Percentiles rank a stretch among this genome's conserved stretches.
Evolutionary conservation across 2,888 invertebrate genomes (phyloP).

Genomic region (Macrosoma leucophasiata): DNA sequence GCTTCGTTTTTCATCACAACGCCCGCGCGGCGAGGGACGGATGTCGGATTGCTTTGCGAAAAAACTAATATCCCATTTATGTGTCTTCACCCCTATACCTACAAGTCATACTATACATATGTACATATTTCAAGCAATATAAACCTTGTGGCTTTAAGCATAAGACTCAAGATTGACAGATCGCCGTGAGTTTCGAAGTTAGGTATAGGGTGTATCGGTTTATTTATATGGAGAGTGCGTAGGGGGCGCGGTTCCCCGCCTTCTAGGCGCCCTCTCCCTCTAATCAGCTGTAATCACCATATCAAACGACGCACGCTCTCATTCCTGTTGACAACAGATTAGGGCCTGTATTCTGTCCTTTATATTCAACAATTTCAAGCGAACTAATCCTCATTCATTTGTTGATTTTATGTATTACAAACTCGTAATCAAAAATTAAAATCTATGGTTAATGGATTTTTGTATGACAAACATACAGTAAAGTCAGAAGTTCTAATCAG

Average conservation of each 20-base stretch:
- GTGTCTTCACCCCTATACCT: constrained; percentile 49
- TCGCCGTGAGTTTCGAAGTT: constrained; percentile 38
- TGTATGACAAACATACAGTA: no score
- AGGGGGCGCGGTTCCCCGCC: constrained; percentile 43
- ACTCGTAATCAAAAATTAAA: no score
- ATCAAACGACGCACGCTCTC: constrained; percentile 73
- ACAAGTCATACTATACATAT: constrained; percentile 22
- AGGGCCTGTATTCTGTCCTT: constrained; percentile 29
- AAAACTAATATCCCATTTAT: constrained; percentile 68
- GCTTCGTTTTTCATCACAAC: constrained; percentile 64
- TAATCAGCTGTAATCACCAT: constrained; percentile 76
- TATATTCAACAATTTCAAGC: neutral
- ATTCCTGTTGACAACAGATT: constrained; percentile 71
- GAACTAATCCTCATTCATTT: no score
- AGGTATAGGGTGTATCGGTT: constrained; percentile 62
- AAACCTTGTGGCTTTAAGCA: constrained; percentile 22
- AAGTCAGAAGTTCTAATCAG: no score
- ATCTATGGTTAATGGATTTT: no score
- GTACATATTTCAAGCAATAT: constrained; percentile 23
- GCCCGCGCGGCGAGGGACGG: constrained; percentile 46
- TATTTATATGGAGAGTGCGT: constrained; percentile 72
- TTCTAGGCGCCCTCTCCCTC: constrained; percentile 47
- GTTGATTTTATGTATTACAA: no score
- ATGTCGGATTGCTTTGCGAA: constrained; percentile 51
- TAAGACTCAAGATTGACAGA: constrained; percentile 16